Conservation (phyloP, 1,140 invertebrate genomes). For the Orius laevigatus region DNA sequence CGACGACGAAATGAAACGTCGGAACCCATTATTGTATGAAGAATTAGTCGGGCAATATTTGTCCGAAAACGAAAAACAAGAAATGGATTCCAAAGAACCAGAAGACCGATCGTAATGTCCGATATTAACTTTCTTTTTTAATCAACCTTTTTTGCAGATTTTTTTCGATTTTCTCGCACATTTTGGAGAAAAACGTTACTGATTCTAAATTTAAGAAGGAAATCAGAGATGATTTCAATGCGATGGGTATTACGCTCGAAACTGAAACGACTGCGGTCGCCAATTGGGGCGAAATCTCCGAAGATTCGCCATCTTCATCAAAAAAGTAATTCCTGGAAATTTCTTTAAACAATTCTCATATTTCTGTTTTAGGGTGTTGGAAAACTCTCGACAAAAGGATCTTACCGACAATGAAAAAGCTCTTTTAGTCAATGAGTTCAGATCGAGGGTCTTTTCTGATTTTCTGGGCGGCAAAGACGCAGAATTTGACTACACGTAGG, state of each 20-base stretch:
- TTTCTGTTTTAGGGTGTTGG: conserved; percentile 12
- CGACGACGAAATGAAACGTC: conserved; percentile 80
- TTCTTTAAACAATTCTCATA: too few relatives aligned
- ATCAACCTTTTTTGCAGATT: conserved; percentile 3
- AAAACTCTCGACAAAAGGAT: conserved; percentile 7
- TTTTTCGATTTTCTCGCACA: not conserved
- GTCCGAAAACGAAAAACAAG: conserved; percentile 51
- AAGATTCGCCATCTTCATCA: too few relatives aligned
- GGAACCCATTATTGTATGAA: conserved; percentile 78
- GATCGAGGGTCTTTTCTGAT: conserved; percentile 70
- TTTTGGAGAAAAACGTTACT: not conserved
- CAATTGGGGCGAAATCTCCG: too few relatives aligned
- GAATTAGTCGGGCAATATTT: conserved; percentile 73
- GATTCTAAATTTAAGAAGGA: not conserved
- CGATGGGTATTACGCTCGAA: too few relatives aligned
- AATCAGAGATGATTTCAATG: not conserved
- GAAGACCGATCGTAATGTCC: not conserved
- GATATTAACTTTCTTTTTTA: not conserved
- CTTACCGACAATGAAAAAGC: conserved; percentile 25
- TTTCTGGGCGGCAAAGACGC: conserved; percentile 71
- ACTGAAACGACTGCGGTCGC: too few relatives aligned
- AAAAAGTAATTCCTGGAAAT: too few relatives aligned
- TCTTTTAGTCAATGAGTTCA: conserved; percentile 65
- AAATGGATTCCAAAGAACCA: conserved; percentile 10
- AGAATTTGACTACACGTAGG: conserved; percentile 64